A percentile compares a stretch with the other conserved stretches of the same genome.
Evolutionary conservation across 2,113 vertebrate species (phyloP).

Genomic region (Monopterus albus): DNA sequence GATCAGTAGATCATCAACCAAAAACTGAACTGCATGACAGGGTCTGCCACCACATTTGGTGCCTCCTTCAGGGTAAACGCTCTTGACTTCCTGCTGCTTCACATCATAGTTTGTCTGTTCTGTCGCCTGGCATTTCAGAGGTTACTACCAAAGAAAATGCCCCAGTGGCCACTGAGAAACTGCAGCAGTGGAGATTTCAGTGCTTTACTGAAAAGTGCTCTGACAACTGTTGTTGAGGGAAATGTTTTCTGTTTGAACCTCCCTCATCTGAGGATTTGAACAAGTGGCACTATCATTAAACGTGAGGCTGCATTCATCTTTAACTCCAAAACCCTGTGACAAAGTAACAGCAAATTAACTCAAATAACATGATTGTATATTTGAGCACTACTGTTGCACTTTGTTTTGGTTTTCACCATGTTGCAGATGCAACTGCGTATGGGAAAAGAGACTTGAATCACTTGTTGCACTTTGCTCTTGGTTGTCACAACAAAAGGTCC

Average conservation of each 20-base stretch:
- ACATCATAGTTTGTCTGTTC: neutral
- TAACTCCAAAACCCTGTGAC: neutral
- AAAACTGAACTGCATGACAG: neutral
- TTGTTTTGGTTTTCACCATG: neutral
- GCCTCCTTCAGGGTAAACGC: neutral
- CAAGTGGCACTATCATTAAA: too few relatives aligned
- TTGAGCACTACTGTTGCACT: neutral
- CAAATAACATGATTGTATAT: neutral
- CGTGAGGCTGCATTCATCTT: neutral
- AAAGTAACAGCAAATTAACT: neutral
- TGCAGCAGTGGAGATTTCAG: neutral
- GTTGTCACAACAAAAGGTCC: neutral
- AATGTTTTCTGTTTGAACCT: neutral
- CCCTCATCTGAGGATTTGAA: neutral
- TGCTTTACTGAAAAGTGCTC: neutral
- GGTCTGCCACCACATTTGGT: neutral
- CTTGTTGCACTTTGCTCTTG: constrained; percentile 16
- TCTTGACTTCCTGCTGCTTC: neutral
- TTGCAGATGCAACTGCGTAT: constrained; percentile 3
- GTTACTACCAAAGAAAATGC: neutral
- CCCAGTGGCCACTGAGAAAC: neutral
- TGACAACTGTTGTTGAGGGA: neutral
- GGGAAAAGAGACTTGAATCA: constrained; percentile 10
- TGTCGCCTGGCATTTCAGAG: neutral
- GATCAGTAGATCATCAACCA: neutral